Base-by-base conservation (phyloP, 2,113 vertebrate genomes). In the Glaucomys volans region DNA sequence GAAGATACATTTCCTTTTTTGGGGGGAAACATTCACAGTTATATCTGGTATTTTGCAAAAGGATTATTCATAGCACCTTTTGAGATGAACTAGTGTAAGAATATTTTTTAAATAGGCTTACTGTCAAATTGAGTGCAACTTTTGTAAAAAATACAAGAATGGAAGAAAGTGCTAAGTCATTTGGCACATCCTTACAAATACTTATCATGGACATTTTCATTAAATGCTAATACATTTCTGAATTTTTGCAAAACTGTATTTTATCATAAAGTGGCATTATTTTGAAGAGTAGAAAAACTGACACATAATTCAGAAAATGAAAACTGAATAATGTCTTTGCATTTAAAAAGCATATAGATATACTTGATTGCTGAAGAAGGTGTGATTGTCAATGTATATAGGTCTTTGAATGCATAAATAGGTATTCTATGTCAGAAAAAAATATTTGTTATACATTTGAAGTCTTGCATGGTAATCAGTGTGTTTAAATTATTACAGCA, bases 21-120 rank as follows among this genome's bases (percentile, higher is more conserved):
- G 94, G 95, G 77, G 57, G 67, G 92, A 94, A 90, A 88, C 66
- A 90, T 87, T 96, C 28, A 95, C 62, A 94, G 95, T 96, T 98
- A 96, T 96, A 82, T 96, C 90, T 97, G 88, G 86, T 96, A 79
- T 98, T 98, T 98, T 98, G 94, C 94, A 97, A 97, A 97, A 98
- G 98, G 97, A 97, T 97, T 97, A 83, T 89, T 92, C 95, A 44
- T 96, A 93, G 97, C 87, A 91, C 92, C 97, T 97, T 97, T 98
- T 96, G 90, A 97, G 91, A 93, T 95, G 77, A 98, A 96, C 92
- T 83, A 92, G 88, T 95, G 81, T 95, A 95, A 96, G 87, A 97
- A 90, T 96, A 96, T 54, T 95, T 96, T 94, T 97, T 3, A 96
- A 98, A 97, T 64, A 96, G 92, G 91, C 92, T 96, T 89, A 96